These are phyloP conservation scores for Falcaria lacertinaria DNA, from an alignment of 2,888 invertebrate genomes.

Conservation along the genomic window DNA sequence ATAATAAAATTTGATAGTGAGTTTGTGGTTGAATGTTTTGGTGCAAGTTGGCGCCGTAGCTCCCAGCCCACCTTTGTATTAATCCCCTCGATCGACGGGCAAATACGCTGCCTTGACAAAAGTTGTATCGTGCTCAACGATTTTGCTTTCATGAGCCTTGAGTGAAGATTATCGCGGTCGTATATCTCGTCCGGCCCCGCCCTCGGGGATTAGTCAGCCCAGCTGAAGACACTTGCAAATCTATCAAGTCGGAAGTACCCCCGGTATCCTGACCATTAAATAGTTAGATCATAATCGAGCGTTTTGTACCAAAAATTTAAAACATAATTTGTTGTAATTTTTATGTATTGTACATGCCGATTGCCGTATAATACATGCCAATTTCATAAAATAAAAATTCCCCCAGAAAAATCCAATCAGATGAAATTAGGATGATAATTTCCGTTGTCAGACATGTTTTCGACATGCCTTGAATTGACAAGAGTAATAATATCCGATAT, in stretches of 20 bases:
- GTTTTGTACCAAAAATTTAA: conserved; percentile 9
- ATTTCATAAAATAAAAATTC: too few species aligned
- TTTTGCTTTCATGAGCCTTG: conserved; percentile 46
- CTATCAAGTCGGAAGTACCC: conserved; percentile 26
- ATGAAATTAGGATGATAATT: not conserved
- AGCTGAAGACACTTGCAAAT: conserved; percentile 32
- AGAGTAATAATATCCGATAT: conserved; percentile 2
- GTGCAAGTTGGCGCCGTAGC: conserved; percentile 8
- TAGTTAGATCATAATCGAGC: conserved; percentile 28
- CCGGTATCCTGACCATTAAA: conserved; percentile 22
- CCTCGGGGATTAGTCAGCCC: conserved; percentile 42
- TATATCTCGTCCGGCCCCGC: conserved; percentile 44
- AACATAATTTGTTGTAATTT: too few species aligned
- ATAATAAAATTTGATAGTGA: not conserved
- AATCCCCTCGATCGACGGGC: conserved; percentile 17
- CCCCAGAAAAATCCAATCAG: too few species aligned
- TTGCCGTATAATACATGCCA: too few species aligned
- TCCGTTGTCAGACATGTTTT: conserved; percentile 11
- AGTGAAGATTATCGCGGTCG: conserved; percentile 54
- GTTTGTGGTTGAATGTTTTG: not conserved
- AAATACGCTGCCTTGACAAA: conserved; percentile 17
- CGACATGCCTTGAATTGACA: conserved; percentile 10
- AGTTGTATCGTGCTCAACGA: conserved; percentile 43
- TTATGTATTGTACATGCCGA: too few species aligned
- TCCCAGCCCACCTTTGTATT: conserved; percentile 8